Percentiles rank a stretch among this genome's conserved stretches.
These are phyloP conservation scores for Cladopsammia gracilis DNA, from an alignment of 64 coral and sea anemone species.

Conservation along the genomic window DNA sequence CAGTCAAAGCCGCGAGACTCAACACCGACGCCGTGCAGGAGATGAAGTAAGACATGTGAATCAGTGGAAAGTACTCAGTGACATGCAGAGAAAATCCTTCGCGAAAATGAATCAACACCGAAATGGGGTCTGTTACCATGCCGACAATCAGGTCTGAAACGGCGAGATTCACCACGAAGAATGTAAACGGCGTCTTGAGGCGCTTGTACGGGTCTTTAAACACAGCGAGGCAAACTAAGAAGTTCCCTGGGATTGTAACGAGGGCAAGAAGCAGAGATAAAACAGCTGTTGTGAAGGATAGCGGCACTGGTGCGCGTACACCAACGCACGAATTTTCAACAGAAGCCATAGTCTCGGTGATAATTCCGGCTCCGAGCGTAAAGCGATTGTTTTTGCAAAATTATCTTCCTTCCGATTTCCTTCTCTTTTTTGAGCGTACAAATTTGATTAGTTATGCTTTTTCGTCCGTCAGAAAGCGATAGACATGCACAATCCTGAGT, in stretches of 20 bases:
- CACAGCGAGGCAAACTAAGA: slow-evolving; percentile 40
- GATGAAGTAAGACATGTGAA: slow-evolving; percentile 52
- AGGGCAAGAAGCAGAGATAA: slow-evolving; percentile 26
- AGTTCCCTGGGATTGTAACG: slow-evolving; percentile 58
- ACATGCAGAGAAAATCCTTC: slow-evolving; percentile 26
- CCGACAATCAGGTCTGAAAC: slow-evolving; percentile 44
- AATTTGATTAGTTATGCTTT: background rate
- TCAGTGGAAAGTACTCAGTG: background rate
- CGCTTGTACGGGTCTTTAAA: slow-evolving; percentile 34
- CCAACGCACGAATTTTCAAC: slow-evolving; percentile 9
- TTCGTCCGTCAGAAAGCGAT: background rate
- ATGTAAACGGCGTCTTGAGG: slow-evolving; percentile 62
- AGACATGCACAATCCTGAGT: background rate
- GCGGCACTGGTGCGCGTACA: slow-evolving; percentile 9
- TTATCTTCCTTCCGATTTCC: background rate
- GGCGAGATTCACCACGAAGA: slow-evolving; percentile 66
- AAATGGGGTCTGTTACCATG: slow-evolving; percentile 39
- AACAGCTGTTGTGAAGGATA: slow-evolving; percentile 34
- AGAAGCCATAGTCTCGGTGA: background rate
- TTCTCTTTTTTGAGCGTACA: background rate
- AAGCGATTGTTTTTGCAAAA: background rate
- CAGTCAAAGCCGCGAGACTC: slow-evolving; percentile 45
- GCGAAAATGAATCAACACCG: slow-evolving; percentile 33
- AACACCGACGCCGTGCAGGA: slow-evolving; percentile 53
- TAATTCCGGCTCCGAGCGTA: background rate